A percentile compares a stretch with the other conserved stretches of the same genome.
Evolutionary conservation across 2,888 invertebrate genomes (phyloP).

Genomic region (Marronus borbonicus): DNA sequence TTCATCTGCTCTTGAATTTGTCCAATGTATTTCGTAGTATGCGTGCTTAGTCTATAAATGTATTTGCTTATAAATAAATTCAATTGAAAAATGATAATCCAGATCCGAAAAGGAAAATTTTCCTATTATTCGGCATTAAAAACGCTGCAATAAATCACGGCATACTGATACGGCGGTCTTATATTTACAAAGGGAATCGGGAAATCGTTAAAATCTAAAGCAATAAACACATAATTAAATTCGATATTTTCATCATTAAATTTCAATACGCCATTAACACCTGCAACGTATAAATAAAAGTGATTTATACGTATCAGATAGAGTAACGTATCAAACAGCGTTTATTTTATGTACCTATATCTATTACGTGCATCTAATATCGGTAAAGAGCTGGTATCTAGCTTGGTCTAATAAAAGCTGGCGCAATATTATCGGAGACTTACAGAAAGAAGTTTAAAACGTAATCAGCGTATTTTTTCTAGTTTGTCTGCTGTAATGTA

Average conservation of each 20-base stretch:
- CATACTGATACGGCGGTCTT: constrained; percentile 25
- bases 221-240: constrained; percentile 44
- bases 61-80: background rate
- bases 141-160: constrained; percentile 16
- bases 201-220: constrained; percentile 17
- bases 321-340: constrained; percentile 2
- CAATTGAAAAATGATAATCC: too few relatives aligned
- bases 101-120: background rate
- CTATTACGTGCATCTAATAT: constrained; percentile 30
- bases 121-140: constrained; percentile 7
- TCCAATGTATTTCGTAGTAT: background rate
- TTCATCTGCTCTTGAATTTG: too few relatives aligned
- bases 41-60: background rate
- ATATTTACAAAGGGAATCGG: constrained; percentile 30
- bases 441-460: background rate
- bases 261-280: constrained; percentile 36
- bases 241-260: constrained; percentile 18
- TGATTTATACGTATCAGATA: constrained; percentile 20
- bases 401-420: constrained; percentile 17
- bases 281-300: constrained; percentile 31
- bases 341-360: constrained; percentile 18
- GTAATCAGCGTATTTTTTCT: background rate
- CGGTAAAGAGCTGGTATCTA: constrained; percentile 16
- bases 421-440: background rate
- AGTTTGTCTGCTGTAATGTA: background rate